phyloP scores from a whole-genome alignment of 92 coral and sea anemone genomes.

The Bergia puertoricense region DNA sequence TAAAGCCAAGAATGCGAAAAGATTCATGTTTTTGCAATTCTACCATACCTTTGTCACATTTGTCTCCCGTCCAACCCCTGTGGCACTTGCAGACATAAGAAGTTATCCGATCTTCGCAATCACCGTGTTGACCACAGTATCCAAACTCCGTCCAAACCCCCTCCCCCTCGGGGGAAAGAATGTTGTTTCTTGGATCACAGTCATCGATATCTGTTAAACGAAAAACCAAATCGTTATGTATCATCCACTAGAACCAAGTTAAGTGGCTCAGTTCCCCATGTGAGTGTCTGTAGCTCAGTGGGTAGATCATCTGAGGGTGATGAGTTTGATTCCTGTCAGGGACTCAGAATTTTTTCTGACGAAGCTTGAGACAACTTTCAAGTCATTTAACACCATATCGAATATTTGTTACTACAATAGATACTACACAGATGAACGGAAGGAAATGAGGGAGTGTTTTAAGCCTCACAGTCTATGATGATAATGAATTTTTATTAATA shows the following conservation, averaged over 20 bases:
- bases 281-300: too few relatives aligned
- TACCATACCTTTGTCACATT: slow-evolving; percentile 66
- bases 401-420: neutral
- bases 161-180: slow-evolving; percentile 66
- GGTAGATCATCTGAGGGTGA: too few relatives aligned
- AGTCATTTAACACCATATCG: too few relatives aligned
- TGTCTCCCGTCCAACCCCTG: slow-evolving; percentile 82
- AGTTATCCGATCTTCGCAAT: slow-evolving; percentile 69
- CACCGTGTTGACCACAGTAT: slow-evolving; percentile 87
- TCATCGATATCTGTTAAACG: slow-evolving; percentile 75
- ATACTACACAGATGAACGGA: neutral
- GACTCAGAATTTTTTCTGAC: too few relatives aligned
- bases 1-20: neutral
- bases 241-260: too few relatives aligned
- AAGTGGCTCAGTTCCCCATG: too few relatives aligned
- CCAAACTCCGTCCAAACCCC: slow-evolving; percentile 64
- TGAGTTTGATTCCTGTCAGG: too few relatives aligned
- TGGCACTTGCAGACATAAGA: slow-evolving; percentile 73
- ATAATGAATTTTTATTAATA: too few relatives aligned
- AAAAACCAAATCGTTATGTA: neutral
- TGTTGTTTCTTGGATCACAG: slow-evolving; percentile 83
- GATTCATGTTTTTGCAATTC: neutral
- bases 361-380: too few relatives aligned
- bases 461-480: neutral
- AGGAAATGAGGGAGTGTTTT: neutral